Conservation (phyloP, 2,797 vertebrate species). For the Ceryle rudis region DNA sequence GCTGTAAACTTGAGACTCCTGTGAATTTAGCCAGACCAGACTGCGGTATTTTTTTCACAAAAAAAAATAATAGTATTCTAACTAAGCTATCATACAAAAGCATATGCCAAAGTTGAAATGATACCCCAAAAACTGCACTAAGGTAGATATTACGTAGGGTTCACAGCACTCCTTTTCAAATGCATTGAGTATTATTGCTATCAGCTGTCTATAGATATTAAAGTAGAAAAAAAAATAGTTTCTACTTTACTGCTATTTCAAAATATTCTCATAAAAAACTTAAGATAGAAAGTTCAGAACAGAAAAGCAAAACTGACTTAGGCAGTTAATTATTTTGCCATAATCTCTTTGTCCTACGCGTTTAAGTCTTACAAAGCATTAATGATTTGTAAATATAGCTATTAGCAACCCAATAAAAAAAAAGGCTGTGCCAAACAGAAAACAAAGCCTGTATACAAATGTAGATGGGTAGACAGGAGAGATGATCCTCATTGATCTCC, state of each 20-base stretch:
- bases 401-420: neutral
- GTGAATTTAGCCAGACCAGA: neutral
- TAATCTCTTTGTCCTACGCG: neutral
- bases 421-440: neutral
- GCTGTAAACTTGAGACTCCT: neutral
- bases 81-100: neutral
- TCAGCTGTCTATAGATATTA: neutral
- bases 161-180: neutral
- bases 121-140: neutral
- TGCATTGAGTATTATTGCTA: neutral
- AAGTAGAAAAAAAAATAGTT: neutral
- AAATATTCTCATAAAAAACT: neutral
- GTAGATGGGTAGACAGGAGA: neutral
- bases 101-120: neutral
- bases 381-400: neutral
- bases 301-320: neutral
- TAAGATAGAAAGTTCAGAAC: neutral
- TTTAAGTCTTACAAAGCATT: neutral
- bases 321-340: neutral
- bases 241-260: neutral
- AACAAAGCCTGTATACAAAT: neutral
- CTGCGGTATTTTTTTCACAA: neutral
- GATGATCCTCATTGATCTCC: neutral
- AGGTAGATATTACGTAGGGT: fast-evolving
- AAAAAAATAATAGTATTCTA: neutral